Conservation (phyloP, 1,140 invertebrate species). For the Drosophila truncata region DNA sequence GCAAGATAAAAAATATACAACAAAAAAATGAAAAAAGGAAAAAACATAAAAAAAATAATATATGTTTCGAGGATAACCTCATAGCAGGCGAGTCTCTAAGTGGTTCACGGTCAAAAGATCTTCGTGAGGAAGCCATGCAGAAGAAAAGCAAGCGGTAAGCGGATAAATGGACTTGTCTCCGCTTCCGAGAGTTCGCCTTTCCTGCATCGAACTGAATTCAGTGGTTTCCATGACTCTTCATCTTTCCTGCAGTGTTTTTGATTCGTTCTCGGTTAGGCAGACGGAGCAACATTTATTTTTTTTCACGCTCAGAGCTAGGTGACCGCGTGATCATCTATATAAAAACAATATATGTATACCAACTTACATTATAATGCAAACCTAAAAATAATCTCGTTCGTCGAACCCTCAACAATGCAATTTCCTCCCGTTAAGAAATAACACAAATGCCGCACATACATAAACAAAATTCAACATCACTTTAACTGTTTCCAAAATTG, state of each 20-base stretch:
- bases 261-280: conserved; percentile 35
- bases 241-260: conserved; percentile 27
- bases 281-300: conserved; percentile 14
- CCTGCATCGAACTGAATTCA: conserved; percentile 6
- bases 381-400: conserved; percentile 13
- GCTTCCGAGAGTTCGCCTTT: conserved; percentile 10
- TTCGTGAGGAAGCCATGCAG: conserved; percentile 11
- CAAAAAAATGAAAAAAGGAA: conserved; percentile 31
- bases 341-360: conserved; percentile 31
- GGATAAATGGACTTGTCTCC: conserved; percentile 1
- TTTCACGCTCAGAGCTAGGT: conserved; percentile 17
- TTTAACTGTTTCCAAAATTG: conserved; percentile 41
- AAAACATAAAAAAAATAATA: conserved; percentile 9
- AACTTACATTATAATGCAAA: conserved; percentile 35
- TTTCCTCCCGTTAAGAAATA: conserved; percentile 31
- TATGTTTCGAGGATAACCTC: conserved; percentile 26
- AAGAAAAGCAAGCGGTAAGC: not conserved
- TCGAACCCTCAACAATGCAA: conserved; percentile 11
- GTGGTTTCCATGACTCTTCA: not conserved
- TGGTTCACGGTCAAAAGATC: conserved; percentile 22
- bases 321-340: conserved; percentile 17
- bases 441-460: conserved; percentile 31
- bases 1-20: conserved; percentile 24
- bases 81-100: conserved; percentile 21
- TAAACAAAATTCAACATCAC: conserved; percentile 42